A percentile compares a stretch with the other conserved stretches of the same genome.
Evolutionary conservation across 2,113 vertebrate genomes (phyloP).

Genomic region (Syrrhaptes paradoxus): DNA sequence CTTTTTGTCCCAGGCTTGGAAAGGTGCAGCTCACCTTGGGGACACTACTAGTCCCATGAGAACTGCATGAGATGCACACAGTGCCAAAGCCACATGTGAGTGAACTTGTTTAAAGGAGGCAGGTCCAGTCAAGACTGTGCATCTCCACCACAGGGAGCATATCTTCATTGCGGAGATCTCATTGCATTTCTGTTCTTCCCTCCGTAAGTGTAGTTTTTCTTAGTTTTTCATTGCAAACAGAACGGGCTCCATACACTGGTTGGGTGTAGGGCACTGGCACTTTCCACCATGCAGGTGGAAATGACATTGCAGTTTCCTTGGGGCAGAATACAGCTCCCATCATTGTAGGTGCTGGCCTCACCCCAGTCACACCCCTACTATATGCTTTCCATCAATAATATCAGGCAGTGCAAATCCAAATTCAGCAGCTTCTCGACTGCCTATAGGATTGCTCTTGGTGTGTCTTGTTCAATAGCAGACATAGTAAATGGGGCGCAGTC

Average conservation of each 20-base stretch:
- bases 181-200: not conserved
- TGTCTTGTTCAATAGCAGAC: not conserved
- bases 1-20: not conserved
- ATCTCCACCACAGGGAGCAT: not conserved
- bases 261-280: not conserved
- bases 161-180: not conserved
- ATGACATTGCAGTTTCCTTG: not conserved
- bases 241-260: not conserved
- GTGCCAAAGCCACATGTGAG: not conserved
- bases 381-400: not conserved
- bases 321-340: not conserved
- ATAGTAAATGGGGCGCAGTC: not conserved
- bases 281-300: not conserved
- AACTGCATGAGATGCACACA: fast-evolving
- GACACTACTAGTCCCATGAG: not conserved
- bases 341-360: fast-evolving
- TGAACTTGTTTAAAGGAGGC: not conserved
- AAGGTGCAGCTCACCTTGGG: not conserved
- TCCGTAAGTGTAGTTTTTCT: not conserved
- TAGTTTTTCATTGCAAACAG: not conserved
- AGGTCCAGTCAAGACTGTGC: not conserved
- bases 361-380: not conserved
- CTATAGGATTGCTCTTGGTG: not conserved
- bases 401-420: not conserved
- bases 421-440: not conserved